A percentile compares a stretch with the other conserved stretches of the same genome.
These are phyloP conservation scores for Aplocera efformata DNA, from an alignment of 2,888 invertebrate species.

Conservation along the genomic window DNA sequence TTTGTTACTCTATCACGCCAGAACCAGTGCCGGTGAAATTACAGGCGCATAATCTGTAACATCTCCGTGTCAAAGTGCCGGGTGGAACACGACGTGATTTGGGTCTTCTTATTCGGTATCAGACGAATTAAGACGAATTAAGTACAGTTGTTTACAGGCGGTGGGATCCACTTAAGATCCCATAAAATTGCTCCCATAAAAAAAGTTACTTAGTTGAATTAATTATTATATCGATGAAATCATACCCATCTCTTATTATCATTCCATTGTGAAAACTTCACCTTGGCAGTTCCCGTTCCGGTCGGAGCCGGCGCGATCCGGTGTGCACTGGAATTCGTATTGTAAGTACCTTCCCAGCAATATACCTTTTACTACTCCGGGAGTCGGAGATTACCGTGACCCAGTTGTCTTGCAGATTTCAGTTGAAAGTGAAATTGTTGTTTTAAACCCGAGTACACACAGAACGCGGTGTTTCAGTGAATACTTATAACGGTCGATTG, in stretches of 20 bases:
- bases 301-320: constrained; percentile 33
- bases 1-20: too few species aligned
- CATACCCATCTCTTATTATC: constrained; percentile 37
- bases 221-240: constrained; percentile 14
- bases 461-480: background rate
- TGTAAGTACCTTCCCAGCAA: constrained; percentile 17
- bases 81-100: too few species aligned
- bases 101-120: too few species aligned
- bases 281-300: constrained; percentile 58
- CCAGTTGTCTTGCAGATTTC: constrained; percentile 18
- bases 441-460: constrained; percentile 14
- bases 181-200: too few species aligned
- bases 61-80: too few species aligned
- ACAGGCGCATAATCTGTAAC: too few species aligned
- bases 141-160: too few species aligned
- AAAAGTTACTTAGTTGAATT: too few species aligned
- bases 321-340: constrained; percentile 8
- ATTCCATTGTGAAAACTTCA: constrained; percentile 52
- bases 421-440: constrained; percentile 8
- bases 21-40: too few species aligned
- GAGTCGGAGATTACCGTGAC: constrained; percentile 19
- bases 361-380: constrained; percentile 29
- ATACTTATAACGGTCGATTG: too few species aligned
- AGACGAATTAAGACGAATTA: too few species aligned
- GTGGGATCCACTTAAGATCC: too few species aligned